Conservation (phyloP, 2,888 invertebrate species). For the Digitonthophagus gazella region DNA sequence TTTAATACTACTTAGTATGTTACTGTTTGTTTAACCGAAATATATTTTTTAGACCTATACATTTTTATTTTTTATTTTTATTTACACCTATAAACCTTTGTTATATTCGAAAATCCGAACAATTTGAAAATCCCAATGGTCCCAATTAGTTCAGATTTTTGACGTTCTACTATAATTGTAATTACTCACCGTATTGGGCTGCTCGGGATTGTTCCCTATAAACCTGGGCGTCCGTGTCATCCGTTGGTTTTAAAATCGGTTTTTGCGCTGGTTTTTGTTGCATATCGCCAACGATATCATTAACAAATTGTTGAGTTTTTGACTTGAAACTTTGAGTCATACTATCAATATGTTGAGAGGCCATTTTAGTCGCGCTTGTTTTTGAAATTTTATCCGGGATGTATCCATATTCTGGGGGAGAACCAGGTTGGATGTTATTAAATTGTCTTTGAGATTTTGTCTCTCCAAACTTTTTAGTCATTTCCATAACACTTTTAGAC, state of each 20-base stretch:
- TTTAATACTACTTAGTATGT: too few species aligned
- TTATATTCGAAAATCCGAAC: too few species aligned
- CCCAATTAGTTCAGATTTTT: too few species aligned
- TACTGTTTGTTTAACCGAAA: too few species aligned
- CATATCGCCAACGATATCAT: conserved; percentile 64
- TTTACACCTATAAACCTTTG: too few species aligned
- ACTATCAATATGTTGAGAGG: conserved; percentile 63
- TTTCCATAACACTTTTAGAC: conserved; percentile 25
- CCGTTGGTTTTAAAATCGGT: conserved; percentile 50
- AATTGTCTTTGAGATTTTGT: conserved; percentile 36
- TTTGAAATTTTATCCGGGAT: conserved; percentile 40
- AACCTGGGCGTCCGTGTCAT: conserved; percentile 61
- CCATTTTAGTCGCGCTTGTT: conserved; percentile 53
- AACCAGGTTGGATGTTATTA: conserved; percentile 56
- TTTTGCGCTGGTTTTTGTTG: conserved; percentile 48
- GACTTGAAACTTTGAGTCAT: conserved; percentile 68
- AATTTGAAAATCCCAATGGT: too few species aligned
- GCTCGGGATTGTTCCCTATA: conserved; percentile 70
- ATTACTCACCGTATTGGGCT: conserved; percentile 65
- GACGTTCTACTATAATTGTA: background rate
- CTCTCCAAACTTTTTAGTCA: conserved; percentile 40
- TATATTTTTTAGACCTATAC: too few species aligned
- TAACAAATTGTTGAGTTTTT: conserved; percentile 66
- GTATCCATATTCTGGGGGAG: conserved; percentile 59
- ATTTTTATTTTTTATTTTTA: too few species aligned